Base-by-base conservation (phyloP, 2,888 invertebrate species). In the Emesis russula region DNA sequence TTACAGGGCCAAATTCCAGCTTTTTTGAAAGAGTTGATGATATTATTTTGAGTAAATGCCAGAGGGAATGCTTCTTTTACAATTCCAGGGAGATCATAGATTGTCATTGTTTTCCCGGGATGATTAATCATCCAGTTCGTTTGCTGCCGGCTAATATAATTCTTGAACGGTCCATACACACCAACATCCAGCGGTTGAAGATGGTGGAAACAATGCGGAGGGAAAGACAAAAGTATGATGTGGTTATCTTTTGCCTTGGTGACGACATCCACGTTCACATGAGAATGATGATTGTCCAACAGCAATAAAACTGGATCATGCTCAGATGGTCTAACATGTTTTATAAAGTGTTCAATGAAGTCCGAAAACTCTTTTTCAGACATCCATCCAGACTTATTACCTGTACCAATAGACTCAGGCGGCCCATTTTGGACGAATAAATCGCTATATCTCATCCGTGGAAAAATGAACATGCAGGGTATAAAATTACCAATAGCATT, bases 301-400 rank as follows among this genome's bases (percentile, higher is more conserved):
- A 96, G 41, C 31, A 96, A 81, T 13, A 96, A 85, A 25, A 95
- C 95, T 63, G 94, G 94, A 3, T 94, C 78, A 70, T 93, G 86
- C 73, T 81, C 75, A 31, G 92, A 88, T 6, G 92, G 87, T 73
- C 88, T 92, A 0, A 76, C 79, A 53, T 94, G 80, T 71, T 95
- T 94, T 41, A 94, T 86, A 85, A 97, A 97, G 88, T 96, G 96
- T 18, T 96, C 83, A 63, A 96, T 81, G 88, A 94, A 96, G 53
- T 88, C 81, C 4, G 90, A 38, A 68, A 96, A 96, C 73, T 95
- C 92, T 36, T 83, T 84, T 38, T 75, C 94, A 25, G 89, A 91
- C 95, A 96, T 96, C 96, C 96, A 96, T 15, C 96, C 96, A 9
- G 93, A 94, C 4, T 63, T 18, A 89, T 96, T 96, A 9, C 95